Evolutionary conservation across 2,888 invertebrate genomes (phyloP), one percentile per base, ranked within the genome.

Genomic region (Lithophane ornitopus): DNA sequence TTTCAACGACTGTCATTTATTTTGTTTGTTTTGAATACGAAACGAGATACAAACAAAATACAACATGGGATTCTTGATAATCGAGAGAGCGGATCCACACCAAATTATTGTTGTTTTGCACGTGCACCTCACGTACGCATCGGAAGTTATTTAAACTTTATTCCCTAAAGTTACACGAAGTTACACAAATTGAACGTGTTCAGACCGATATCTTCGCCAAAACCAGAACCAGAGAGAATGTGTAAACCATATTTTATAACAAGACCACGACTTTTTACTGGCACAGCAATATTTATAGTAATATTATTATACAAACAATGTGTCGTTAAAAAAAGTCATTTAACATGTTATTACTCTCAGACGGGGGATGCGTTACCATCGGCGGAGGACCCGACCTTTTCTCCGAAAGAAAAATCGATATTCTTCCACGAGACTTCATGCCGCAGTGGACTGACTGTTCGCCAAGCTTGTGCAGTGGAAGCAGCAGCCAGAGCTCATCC

Each of bases 381-480:
- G 6, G 82, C 83, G 1, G 89, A 91, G 16, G 79, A 79, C 22
- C 78, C 84, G 0, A 86, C 84, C 3, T 87, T 85, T 66, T 68
- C 46, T 19, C 94, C n/a, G 78, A 84, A 19, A 88, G 91, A 62
- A 94, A 95, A 19, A 90, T 97, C 97, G 14, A 97, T 98, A 81
- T 98, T 97, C 90, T 98, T 98, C 87, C 97, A 97, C 85, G 97
- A 98, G 89, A 97, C 98, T 0, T 97, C 97, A 0, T 98, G 97
- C 87, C 95, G 92, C 9, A 95, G 95, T 6, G 89, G 92, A 0
- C 90, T 98, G 44, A 96, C 94, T n/a, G 87, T 97, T 0, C 94
- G 98, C n/a, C 97, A 98, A 89, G 97, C 97, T 0, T 98, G 98
- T 89, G 97, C 98, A 0, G 97, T 98, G 0, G 98, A 98, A 92